Percentiles rank a stretch among this genome's conserved stretches.
Evolutionary conservation across 2,113 vertebrate genomes (phyloP).

Genomic region (Nyctibius bracteatus): DNA sequence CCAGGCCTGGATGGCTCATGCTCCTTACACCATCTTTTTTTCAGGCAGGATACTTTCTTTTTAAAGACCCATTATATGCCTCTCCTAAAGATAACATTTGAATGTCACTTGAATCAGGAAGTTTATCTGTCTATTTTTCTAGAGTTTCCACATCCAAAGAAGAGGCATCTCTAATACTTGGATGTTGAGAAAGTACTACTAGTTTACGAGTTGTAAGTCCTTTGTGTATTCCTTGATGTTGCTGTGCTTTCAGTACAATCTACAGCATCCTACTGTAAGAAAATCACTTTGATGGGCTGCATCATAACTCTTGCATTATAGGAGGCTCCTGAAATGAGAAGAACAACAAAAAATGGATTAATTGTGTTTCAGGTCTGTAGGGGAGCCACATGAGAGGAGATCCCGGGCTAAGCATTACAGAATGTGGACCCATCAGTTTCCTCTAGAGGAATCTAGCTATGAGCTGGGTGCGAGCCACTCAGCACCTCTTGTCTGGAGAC

Average conservation of each 20-base stretch:
- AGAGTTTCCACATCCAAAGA: neutral
- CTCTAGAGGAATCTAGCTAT: neutral
- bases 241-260: neutral
- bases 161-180: neutral
- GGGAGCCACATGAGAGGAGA: neutral
- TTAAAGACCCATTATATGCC: neutral
- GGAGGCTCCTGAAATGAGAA: neutral
- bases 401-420: neutral
- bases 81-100: neutral
- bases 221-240: neutral
- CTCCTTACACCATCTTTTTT: neutral
- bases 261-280: neutral
- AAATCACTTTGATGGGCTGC: neutral
- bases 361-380: neutral
- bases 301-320: neutral
- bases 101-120: neutral
- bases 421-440: neutral
- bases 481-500: neutral
- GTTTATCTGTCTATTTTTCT: neutral
- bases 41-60: neutral
- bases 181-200: neutral
- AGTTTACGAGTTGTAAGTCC: rapidly evolving
- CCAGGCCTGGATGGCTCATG: neutral
- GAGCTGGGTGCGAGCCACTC: neutral
- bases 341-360: neutral